Percentiles rank a stretch among this genome's conserved stretches.
These are phyloP conservation scores for Apodemia duryi DNA, from an alignment of 2,888 invertebrate genomes.

Conservation along the genomic window DNA sequence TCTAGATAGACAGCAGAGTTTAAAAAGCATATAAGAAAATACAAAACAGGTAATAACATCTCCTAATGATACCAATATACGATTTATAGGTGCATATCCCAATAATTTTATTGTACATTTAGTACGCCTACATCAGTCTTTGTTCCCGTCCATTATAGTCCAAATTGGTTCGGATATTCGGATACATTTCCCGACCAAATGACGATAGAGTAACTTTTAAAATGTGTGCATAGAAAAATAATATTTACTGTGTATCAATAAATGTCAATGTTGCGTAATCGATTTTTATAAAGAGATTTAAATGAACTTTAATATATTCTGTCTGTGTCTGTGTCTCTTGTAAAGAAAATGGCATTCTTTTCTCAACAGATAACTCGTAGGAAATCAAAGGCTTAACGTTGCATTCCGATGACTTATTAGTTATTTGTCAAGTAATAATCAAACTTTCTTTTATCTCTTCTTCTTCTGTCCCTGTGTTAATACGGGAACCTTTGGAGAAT, in stretches of 20 bases:
- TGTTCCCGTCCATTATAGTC: constrained; percentile 37
- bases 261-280: background rate
- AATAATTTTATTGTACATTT: constrained; percentile 53
- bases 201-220: background rate
- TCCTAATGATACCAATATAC: background rate
- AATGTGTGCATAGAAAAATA: constrained; percentile 4
- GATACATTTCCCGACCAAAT: constrained; percentile 8
- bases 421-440: no score
- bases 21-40: no score
- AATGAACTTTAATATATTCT: constrained; percentile 1
- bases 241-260: background rate
- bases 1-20: no score
- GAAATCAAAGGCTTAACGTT: no score
- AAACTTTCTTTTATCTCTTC: no score
- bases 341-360: no score
- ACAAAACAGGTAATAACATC: background rate
- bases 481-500: no score
- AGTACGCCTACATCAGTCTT: constrained; percentile 41
- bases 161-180: constrained; percentile 33
- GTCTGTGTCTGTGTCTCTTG: background rate
- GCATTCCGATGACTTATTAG: no score
- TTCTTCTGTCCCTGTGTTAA: no score
- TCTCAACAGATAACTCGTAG: no score
- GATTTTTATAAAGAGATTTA: background rate
- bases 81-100: constrained; percentile 10